phyloP scores from a whole-genome alignment of 2,888 invertebrate genomes.

The Mythimna vitellina region DNA sequence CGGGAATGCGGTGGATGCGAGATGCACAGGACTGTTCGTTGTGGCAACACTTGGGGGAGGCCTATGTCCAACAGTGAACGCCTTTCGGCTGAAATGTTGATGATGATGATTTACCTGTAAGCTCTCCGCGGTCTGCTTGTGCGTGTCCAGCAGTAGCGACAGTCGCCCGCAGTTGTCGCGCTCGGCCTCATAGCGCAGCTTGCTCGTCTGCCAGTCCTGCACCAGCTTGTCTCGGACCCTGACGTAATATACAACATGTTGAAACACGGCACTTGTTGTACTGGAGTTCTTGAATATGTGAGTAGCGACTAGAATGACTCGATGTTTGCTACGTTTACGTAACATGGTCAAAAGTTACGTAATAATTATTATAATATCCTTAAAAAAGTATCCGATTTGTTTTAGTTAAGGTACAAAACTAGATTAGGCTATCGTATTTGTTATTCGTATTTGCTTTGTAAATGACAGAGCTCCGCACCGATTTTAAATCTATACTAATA shows the following conservation, averaged over 20 bases:
- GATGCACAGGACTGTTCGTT: too few relatives aligned
- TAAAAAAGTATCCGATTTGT: too few relatives aligned
- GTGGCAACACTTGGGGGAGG: too few relatives aligned
- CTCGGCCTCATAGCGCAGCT: constrained; percentile 86
- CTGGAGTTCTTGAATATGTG: neutral
- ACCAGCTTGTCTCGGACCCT: constrained; percentile 88
- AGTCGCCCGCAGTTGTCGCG: constrained; percentile 89
- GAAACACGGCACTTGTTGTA: neutral
- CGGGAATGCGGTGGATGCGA: too few relatives aligned
- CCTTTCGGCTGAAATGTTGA: neutral
- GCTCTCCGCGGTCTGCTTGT: constrained; percentile 89
- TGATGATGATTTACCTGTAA: constrained; percentile 76
- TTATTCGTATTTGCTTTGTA: too few relatives aligned
- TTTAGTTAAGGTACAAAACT: too few relatives aligned
- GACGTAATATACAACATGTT: constrained; percentile 8
- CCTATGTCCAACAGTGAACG: too few relatives aligned
- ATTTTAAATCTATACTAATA: neutral
- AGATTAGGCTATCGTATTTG: neutral
- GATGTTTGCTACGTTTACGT: neutral
- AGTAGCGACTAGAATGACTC: neutral
- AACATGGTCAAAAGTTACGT: neutral
- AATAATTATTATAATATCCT: too few relatives aligned
- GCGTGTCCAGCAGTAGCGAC: constrained; percentile 90
- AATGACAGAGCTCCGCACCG: neutral
- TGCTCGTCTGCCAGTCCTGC: constrained; percentile 83